Percentiles rank a stretch among this genome's conserved stretches.
Evolutionary conservation across 2,888 invertebrate genomes (phyloP).

Genomic region (Microplitis manilae): DNA sequence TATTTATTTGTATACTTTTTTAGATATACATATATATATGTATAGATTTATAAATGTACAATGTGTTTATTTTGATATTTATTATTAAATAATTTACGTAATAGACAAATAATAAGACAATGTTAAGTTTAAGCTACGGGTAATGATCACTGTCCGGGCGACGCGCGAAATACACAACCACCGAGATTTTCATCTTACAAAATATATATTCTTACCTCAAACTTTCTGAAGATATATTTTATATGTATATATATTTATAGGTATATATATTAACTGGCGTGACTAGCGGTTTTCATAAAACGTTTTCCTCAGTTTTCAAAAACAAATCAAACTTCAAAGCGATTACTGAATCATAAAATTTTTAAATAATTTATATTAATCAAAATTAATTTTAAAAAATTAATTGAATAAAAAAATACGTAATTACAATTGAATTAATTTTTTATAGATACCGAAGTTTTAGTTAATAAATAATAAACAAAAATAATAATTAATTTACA

Average conservation of each 20-base stretch:
- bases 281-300: slow-evolving; percentile 26
- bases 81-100: slow-evolving; percentile 38
- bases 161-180: slow-evolving; percentile 49
- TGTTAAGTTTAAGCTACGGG: slow-evolving; percentile 36
- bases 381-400: too few species aligned
- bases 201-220: slow-evolving; percentile 56
- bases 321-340: slow-evolving; percentile 12
- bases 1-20: slow-evolving; percentile 19
- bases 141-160: slow-evolving; percentile 41
- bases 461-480: too few species aligned
- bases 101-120: slow-evolving; percentile 28
- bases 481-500: too few species aligned
- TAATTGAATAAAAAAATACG: too few species aligned
- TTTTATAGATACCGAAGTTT: too few species aligned
- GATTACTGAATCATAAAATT: too few species aligned
- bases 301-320: slow-evolving; percentile 20
- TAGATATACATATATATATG: slow-evolving; percentile 13
- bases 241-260: slow-evolving; percentile 36
- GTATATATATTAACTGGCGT: slow-evolving; percentile 33
- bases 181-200: slow-evolving; percentile 61
- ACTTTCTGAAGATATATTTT: slow-evolving; percentile 31
- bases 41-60: not conserved
- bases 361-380: too few species aligned
- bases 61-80: not conserved
- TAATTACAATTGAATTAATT: too few species aligned